Conservation (phyloP, 2,888 invertebrate genomes). For the Lasioglossum villosulum region DNA sequence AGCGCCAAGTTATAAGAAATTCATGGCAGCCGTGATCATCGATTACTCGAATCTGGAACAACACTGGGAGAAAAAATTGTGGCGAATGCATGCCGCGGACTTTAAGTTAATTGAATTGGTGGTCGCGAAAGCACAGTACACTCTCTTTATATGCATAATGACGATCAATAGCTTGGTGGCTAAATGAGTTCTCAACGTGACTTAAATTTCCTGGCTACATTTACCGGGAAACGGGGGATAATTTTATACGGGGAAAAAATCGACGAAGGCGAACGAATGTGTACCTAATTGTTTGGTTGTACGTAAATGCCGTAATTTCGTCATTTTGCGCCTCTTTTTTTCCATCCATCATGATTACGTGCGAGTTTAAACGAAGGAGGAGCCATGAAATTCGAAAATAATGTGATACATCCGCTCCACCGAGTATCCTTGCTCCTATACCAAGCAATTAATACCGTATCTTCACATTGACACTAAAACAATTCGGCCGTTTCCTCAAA, state of each 20-base stretch:
- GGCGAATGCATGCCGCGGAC: neutral
- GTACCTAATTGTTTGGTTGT: constrained; percentile 26
- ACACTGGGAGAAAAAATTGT: neutral
- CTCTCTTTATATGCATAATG: neutral
- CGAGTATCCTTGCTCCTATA: neutral
- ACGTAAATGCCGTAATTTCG: constrained; percentile 20
- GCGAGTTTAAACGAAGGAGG: neutral
- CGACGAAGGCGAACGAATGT: constrained; percentile 11
- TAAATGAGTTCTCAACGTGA: constrained; percentile 15
- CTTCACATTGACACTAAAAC: neutral
- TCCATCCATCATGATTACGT: neutral
- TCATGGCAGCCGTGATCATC: neutral
- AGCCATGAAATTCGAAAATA: constrained; percentile 15
- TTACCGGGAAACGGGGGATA: neutral
- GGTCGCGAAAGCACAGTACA: neutral
- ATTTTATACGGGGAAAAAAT: neutral
- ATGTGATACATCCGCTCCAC: neutral
- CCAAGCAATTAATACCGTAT: neutral
- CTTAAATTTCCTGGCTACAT: constrained; percentile 10
- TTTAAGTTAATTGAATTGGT: neutral
- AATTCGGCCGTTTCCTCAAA: too few species aligned
- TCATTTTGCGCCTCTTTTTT: neutral
- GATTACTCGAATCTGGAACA: neutral
- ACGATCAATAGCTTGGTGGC: constrained; percentile 12
- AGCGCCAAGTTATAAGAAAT: neutral